phyloP scores from a whole-genome alignment of 2,888 invertebrate species.

The Dasysyrphus albostriatus region DNA sequence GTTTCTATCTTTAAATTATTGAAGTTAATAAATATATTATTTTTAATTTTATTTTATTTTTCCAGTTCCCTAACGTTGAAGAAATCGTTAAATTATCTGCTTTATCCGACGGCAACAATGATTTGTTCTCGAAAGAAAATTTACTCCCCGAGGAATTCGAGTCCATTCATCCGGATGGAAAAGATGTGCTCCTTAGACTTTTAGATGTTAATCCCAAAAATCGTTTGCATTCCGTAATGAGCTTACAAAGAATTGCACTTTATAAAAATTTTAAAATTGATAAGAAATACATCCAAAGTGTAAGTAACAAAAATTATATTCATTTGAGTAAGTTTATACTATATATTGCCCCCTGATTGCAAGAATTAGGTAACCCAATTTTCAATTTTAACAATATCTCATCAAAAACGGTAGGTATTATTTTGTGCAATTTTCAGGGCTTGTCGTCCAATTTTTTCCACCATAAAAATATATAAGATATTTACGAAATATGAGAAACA shows the following conservation, averaged over 20 bases:
- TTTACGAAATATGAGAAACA: too few relatives aligned
- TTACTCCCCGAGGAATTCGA: slow-evolving; percentile 79
- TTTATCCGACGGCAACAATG: neutral
- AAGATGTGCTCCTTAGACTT: slow-evolving; percentile 80
- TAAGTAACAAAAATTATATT: slow-evolving; percentile 62
- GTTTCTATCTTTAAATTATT: neutral
- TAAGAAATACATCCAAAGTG: slow-evolving; percentile 78
- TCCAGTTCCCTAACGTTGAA: slow-evolving; percentile 55
- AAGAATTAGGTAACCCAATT: too few relatives aligned
- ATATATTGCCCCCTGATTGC: too few relatives aligned
- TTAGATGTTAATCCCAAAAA: slow-evolving; percentile 79
- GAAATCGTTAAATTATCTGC: slow-evolving; percentile 17
- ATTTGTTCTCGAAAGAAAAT: slow-evolving; percentile 2
- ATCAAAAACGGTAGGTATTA: too few relatives aligned
- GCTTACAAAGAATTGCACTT: slow-evolving; percentile 80
- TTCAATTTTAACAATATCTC: too few relatives aligned
- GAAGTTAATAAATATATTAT: neutral
- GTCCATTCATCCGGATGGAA: slow-evolving; percentile 78
- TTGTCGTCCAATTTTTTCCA: too few relatives aligned
- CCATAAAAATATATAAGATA: too few relatives aligned
- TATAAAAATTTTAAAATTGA: slow-evolving; percentile 80
- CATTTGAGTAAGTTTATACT: too few relatives aligned
- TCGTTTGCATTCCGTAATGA: slow-evolving; percentile 80
- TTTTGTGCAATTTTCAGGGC: too few relatives aligned
- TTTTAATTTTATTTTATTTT: slow-evolving; percentile 8